Evolutionary conservation across 1,140 invertebrate species (phyloP).

Genomic region (Whitmania pigra): DNA sequence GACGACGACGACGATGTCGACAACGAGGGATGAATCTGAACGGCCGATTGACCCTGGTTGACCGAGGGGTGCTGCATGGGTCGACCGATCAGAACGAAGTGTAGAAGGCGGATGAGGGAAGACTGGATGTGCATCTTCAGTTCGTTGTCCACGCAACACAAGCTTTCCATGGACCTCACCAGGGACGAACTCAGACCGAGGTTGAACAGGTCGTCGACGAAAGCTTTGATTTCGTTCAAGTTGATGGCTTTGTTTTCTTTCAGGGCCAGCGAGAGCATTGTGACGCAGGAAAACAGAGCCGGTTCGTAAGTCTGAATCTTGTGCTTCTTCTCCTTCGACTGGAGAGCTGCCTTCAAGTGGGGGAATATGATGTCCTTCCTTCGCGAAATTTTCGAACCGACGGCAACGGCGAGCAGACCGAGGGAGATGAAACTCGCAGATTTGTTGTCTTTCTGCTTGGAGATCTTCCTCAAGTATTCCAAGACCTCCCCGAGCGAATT

Average conservation of each 20-base stretch:
- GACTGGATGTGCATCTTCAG: conserved; percentile 82
- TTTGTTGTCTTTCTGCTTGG: conserved; percentile 62
- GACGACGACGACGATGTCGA: not conserved
- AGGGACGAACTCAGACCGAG: conserved; percentile 55
- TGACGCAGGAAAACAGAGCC: conserved; percentile 86
- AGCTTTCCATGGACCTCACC: conserved; percentile 74
- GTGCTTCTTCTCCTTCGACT: conserved; percentile 55
- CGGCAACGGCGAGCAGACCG: conserved; percentile 78
- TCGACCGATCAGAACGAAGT: conserved; percentile 75
- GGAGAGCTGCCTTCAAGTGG: conserved; percentile 64
- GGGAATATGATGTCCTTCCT: conserved; percentile 75
- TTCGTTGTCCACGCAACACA: conserved; percentile 72
- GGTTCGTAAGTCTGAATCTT: conserved; percentile 58
- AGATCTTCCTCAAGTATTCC: conserved; percentile 58
- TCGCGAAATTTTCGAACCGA: conserved; percentile 64
- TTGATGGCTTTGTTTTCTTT: conserved; percentile 34
- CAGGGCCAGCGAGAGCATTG: conserved; percentile 73
- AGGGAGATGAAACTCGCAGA: conserved; percentile 75
- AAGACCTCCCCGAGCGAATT: conserved; percentile 62
- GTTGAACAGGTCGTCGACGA: not conserved
- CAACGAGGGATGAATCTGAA: not conserved
- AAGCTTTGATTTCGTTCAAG: conserved; percentile 10
- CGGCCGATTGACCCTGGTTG: conserved; percentile 26
- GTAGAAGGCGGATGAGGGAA: conserved; percentile 72
- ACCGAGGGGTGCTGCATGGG: conserved; percentile 45